phyloP scores from a whole-genome alignment of 2,888 invertebrate species.

The Zaprionus obscuricornis region DNA sequence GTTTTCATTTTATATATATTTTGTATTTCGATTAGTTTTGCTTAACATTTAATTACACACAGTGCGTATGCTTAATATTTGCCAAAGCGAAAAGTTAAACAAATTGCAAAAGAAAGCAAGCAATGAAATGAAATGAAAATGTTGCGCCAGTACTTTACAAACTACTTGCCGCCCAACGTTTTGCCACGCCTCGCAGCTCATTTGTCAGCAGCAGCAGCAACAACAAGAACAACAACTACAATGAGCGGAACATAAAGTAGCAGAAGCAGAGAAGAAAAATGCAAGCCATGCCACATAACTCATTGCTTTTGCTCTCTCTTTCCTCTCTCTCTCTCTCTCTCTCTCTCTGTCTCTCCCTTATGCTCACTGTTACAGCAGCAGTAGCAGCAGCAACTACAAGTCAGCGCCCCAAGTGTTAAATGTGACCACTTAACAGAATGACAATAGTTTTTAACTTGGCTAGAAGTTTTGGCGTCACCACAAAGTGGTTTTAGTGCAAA shows the following conservation, averaged over 20 bases:
- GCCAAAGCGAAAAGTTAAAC: background rate
- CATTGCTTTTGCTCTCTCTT: slow-evolving; percentile 36
- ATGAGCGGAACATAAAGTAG: too few species aligned
- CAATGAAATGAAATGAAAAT: slow-evolving; percentile 8
- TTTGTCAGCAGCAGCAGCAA: slow-evolving; percentile 39
- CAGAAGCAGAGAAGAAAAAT: too few species aligned
- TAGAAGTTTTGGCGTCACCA: slow-evolving; percentile 80
- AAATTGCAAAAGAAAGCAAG: slow-evolving; percentile 12
- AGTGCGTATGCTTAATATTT: slow-evolving; percentile 27
- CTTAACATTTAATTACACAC: background rate
- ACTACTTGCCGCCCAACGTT: background rate
- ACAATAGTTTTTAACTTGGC: slow-evolving; percentile 80
- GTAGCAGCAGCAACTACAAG: slow-evolving; percentile 33
- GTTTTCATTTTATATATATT: too few species aligned
- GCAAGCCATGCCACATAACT: slow-evolving; percentile 45
- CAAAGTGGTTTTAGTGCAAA: slow-evolving; percentile 78
- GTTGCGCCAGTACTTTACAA: too few species aligned
- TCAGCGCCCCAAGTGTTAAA: slow-evolving; percentile 75
- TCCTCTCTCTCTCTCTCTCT: background rate
- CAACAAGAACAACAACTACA: slow-evolving; percentile 22
- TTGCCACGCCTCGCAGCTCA: slow-evolving; percentile 14
- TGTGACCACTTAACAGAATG: slow-evolving; percentile 79
- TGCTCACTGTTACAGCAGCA: background rate
- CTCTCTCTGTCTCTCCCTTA: slow-evolving; percentile 15
- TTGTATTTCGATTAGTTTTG: background rate